A percentile compares a stretch with the other conserved stretches of the same genome.
Evolutionary conservation across 64 coral and sea anemone species (phyloP).

Genomic region (Actinia equina): DNA sequence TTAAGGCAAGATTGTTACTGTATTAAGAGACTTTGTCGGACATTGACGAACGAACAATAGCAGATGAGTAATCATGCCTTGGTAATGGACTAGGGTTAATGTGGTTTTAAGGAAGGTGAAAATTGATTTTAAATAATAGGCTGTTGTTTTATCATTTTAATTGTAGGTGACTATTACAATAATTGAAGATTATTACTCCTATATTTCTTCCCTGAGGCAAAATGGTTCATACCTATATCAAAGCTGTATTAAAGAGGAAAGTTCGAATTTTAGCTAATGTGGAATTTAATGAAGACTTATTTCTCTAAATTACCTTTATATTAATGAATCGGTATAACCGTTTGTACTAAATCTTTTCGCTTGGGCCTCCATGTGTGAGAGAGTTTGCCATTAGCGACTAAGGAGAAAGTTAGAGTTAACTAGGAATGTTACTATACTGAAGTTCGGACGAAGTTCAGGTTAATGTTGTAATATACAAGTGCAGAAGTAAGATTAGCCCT

Average conservation of each 20-base stretch:
- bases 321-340: neutral
- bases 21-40: neutral
- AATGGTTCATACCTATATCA: neutral
- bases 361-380: neutral
- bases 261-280: neutral
- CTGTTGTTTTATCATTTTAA: neutral
- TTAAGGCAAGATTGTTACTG: neutral
- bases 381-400: neutral
- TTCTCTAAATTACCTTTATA: neutral
- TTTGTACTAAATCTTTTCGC: neutral
- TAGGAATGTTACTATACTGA: neutral
- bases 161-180: neutral
- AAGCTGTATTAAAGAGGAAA: neutral
- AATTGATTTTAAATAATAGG: neutral
- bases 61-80: neutral
- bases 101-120: constrained; percentile 12
- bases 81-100: constrained; percentile 1
- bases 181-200: neutral
- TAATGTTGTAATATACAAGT: neutral
- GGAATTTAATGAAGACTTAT: neutral
- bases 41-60: neutral
- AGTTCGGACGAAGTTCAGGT: too few relatives aligned
- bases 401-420: neutral
- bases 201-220: neutral
- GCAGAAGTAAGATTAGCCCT: neutral